Evolutionary conservation across 1,140 invertebrate species (phyloP).

Genomic region (Luehdorfia chinensis): DNA sequence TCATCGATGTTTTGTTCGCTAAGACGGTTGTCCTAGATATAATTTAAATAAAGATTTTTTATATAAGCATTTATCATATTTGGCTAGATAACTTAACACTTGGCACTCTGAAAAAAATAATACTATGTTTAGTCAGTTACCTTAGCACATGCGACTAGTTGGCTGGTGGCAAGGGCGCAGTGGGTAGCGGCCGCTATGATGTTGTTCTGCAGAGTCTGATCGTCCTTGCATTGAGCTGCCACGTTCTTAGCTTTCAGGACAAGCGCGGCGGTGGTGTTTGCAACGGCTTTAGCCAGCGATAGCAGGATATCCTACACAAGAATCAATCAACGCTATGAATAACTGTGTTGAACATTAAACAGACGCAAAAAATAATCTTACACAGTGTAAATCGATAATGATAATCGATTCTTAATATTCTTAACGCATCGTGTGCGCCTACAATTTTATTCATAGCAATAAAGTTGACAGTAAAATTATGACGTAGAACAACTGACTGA

Average conservation of each 20-base stretch:
- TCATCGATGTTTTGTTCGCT: too few species aligned
- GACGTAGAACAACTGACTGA: too few species aligned
- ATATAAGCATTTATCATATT: too few species aligned
- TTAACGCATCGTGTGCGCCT: neutral
- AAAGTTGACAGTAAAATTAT: too few species aligned
- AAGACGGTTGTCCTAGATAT: too few species aligned
- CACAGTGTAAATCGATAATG: neutral
- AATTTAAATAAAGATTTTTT: too few species aligned
- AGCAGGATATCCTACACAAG: constrained; percentile 93
- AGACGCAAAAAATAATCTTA: constrained; percentile 21
- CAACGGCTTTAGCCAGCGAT: constrained; percentile 95
- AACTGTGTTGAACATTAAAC: too few species aligned
- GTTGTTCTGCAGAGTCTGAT: constrained; percentile 86
- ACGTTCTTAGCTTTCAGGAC: constrained; percentile 97
- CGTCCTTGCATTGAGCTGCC: constrained; percentile 89
- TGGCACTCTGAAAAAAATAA: too few species aligned
- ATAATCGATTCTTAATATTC: neutral
- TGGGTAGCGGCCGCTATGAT: constrained; percentile 97
- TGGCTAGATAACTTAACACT: too few species aligned
- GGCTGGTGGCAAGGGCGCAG: constrained; percentile 97
- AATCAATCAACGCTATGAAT: too few species aligned
- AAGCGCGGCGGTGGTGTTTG: constrained; percentile 96
- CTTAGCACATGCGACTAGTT: constrained; percentile 98
- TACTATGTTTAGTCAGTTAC: too few species aligned
- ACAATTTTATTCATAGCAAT: constrained; percentile 5